These are phyloP conservation scores for Ips typographus DNA, from an alignment of 1,140 invertebrate genomes.

Conservation along the genomic window DNA sequence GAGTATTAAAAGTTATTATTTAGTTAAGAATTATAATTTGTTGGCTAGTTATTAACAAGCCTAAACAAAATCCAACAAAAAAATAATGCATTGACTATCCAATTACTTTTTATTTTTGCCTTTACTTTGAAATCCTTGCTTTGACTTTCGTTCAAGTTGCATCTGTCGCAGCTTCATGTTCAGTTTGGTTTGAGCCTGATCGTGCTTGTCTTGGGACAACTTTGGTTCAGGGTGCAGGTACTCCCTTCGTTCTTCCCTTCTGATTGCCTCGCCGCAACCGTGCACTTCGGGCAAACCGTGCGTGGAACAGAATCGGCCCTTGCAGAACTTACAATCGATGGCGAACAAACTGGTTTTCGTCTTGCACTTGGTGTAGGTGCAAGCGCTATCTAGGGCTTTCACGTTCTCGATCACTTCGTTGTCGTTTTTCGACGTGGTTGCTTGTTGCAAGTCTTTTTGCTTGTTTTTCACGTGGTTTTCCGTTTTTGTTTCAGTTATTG, in stretches of 20 bases:
- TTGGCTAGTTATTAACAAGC: too few relatives aligned
- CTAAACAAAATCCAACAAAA: background rate
- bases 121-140: conserved; percentile 45
- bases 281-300: conserved; percentile 52
- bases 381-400: conserved; percentile 48
- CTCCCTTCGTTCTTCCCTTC: conserved; percentile 48
- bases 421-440: conserved; percentile 43
- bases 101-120: conserved; percentile 41
- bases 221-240: conserved; percentile 47
- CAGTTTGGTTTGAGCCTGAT: conserved; percentile 47
- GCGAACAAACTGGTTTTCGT: conserved; percentile 47
- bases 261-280: conserved; percentile 51
- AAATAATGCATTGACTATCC: too few relatives aligned
- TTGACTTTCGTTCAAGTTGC: conserved; percentile 49
- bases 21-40: too few relatives aligned
- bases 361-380: conserved; percentile 51
- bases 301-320: conserved; percentile 48
- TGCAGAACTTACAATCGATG: conserved; percentile 51
- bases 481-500: conserved; percentile 37
- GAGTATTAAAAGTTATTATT: too few relatives aligned
- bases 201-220: conserved; percentile 48
- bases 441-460: conserved; percentile 45
- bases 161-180: conserved; percentile 50
- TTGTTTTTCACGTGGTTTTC: conserved; percentile 45
- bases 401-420: conserved; percentile 48